These are phyloP conservation scores for Drosophila ezoana DNA, from an alignment of 2,888 invertebrate genomes.

Conservation along the genomic window DNA sequence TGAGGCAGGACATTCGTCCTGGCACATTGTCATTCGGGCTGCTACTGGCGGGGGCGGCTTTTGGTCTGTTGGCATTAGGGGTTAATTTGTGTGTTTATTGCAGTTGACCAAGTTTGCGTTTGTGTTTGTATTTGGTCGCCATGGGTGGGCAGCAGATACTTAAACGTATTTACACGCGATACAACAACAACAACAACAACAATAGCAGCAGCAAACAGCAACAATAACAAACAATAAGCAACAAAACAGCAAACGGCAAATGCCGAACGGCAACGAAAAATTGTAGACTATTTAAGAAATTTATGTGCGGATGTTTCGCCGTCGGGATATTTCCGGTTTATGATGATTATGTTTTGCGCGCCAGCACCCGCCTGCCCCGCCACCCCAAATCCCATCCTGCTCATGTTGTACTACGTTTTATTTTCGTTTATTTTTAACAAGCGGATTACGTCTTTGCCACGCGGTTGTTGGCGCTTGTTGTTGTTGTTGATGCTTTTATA, in stretches of 20 bases:
- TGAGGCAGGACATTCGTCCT: constrained; percentile 48
- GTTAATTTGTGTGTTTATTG: constrained; percentile 81
- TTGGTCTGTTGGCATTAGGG: constrained; percentile 68
- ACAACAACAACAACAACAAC: constrained; percentile 37
- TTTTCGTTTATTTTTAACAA: constrained; percentile 78
- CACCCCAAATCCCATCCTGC: background rate
- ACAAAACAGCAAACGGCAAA: constrained; percentile 49
- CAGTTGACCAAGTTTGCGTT: constrained; percentile 74
- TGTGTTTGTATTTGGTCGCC: constrained; percentile 42
- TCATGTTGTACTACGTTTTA: constrained; percentile 45
- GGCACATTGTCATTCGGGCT: constrained; percentile 46
- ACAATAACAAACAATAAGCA: constrained; percentile 39
- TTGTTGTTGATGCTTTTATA: constrained; percentile 38
- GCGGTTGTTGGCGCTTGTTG: constrained; percentile 24
- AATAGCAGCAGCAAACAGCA: constrained; percentile 27
- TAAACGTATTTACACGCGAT: constrained; percentile 76
- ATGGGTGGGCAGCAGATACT: constrained; percentile 63
- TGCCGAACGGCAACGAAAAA: constrained; percentile 72
- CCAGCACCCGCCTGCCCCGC: constrained; percentile 29
- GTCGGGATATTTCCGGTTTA: constrained; percentile 82
- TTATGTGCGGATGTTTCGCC: constrained; percentile 81
- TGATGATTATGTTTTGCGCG: constrained; percentile 80
- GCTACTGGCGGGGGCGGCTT: background rate
- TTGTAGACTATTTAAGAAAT: constrained; percentile 80
- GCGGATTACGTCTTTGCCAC: constrained; percentile 69